Conservation (phyloP, 2,888 invertebrate species). For the Quadroppia sp. region DNA sequence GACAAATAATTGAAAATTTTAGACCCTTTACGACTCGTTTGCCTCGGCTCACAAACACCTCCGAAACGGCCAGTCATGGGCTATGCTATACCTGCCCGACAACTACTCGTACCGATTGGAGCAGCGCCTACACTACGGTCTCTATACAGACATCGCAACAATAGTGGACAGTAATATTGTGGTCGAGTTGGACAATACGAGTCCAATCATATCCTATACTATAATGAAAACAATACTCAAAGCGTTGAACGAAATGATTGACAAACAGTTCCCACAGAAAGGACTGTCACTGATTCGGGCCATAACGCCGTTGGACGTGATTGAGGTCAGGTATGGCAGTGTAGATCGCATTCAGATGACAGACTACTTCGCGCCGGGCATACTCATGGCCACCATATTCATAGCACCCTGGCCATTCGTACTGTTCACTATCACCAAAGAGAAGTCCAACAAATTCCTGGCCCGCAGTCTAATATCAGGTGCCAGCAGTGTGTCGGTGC, state of each 20-base stretch:
- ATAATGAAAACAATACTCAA: background rate
- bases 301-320: background rate
- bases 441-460: background rate
- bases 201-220: background rate
- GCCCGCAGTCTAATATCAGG: conserved; percentile 4
- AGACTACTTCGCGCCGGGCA: conserved; percentile 5
- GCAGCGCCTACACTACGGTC: background rate
- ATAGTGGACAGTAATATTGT: background rate
- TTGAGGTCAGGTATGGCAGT: background rate
- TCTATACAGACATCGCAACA: background rate
- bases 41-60: background rate
- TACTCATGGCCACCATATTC: background rate
- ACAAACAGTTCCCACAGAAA: background rate
- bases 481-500: background rate
- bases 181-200: background rate
- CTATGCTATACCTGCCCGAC: background rate
- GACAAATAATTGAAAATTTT: background rate
- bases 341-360: background rate
- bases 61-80: background rate
- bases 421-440: background rate
- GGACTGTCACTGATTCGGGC: background rate
- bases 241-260: background rate
- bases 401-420: conserved; percentile 10
- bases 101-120: background rate
- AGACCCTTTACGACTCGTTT: background rate